Evolutionary conservation across 2,797 vertebrate genomes (phyloP).

Genomic region (Zalophus californianus): DNA sequence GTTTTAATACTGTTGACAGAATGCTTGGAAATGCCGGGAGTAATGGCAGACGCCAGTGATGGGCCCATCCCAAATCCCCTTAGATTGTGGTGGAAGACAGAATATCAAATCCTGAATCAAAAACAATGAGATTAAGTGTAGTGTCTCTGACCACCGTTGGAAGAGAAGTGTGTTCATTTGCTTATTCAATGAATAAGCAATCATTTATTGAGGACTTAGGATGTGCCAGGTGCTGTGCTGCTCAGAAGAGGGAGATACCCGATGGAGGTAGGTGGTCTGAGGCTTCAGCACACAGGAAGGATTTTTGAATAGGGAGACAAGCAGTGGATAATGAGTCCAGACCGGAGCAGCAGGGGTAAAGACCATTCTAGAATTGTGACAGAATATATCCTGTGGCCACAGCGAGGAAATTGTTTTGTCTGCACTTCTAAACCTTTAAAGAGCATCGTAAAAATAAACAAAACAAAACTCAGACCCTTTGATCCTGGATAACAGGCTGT

Average conservation of each 20-base stretch:
- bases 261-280: neutral
- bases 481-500: conserved; percentile 12
- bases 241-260: neutral
- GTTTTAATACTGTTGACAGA: neutral
- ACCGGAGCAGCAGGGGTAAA: neutral
- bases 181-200: neutral
- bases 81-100: neutral
- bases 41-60: neutral
- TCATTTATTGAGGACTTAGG: neutral
- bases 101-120: neutral
- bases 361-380: neutral
- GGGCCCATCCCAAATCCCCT: neutral
- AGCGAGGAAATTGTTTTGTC: conserved; percentile 49
- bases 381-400: neutral
- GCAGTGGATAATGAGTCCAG: neutral
- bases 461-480: neutral
- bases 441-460: conserved; percentile 24
- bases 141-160: neutral
- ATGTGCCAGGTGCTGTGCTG: neutral
- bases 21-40: neutral
- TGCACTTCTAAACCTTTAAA: conserved; percentile 56
- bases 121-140: neutral
- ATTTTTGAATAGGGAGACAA: neutral
- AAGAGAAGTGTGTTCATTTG: neutral
- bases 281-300: neutral